phyloP scores from a whole-genome alignment of 2,888 invertebrate species.

The Rugalucina vietnamica region DNA sequence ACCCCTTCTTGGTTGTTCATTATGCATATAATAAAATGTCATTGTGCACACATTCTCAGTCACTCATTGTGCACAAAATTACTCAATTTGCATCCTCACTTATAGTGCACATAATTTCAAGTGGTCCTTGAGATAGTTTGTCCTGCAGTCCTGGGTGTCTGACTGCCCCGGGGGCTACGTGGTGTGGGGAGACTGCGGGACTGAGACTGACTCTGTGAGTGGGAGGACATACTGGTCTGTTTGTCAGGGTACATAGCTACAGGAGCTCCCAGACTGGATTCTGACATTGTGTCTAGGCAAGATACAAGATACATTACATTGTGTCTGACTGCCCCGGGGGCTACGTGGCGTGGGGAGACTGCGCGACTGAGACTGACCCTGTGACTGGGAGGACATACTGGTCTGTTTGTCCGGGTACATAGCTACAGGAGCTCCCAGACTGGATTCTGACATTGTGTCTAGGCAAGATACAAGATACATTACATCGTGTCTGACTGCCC shows the following conservation, averaged over 20 bases:
- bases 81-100: too few species aligned
- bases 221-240: slow-evolving; percentile 36
- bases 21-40: too few species aligned
- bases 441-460: not conserved
- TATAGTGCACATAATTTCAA: not conserved
- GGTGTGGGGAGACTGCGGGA: slow-evolving; percentile 42
- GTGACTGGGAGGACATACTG: slow-evolving; percentile 46
- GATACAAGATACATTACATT: too few species aligned
- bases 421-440: not conserved
- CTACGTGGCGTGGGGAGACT: slow-evolving; percentile 40
- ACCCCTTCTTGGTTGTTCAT: too few species aligned
- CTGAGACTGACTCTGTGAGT: slow-evolving; percentile 40
- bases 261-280: not conserved
- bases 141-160: slow-evolving; percentile 26
- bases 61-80: too few species aligned
- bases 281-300: not conserved
- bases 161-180: slow-evolving; percentile 31
- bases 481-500: slow-evolving; percentile 33
- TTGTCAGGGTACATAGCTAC: slow-evolving; percentile 28
- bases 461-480: too few species aligned
- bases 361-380: slow-evolving; percentile 40
- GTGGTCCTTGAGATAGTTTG: not conserved
- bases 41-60: too few species aligned
- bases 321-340: slow-evolving; percentile 29
- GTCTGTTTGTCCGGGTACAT: slow-evolving; percentile 28